phyloP scores from a whole-genome alignment of 2,113 vertebrate species.

The Pyrgilauda ruficollis region DNA sequence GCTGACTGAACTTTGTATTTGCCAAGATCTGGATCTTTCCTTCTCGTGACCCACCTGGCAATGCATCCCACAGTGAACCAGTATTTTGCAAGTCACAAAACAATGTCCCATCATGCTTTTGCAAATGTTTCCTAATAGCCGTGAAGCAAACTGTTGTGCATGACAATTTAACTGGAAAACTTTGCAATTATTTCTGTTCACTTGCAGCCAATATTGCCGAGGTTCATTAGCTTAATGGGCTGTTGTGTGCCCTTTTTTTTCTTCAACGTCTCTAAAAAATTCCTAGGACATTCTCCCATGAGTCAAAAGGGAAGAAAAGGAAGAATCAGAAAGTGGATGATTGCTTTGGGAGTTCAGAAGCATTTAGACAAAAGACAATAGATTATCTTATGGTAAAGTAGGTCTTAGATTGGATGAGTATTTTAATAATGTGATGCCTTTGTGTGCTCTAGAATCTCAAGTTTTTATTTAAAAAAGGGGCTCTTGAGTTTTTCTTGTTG shows the following conservation, averaged over 20 bases:
- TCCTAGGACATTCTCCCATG: not conserved
- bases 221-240: constrained; percentile 30
- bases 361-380: constrained; percentile 2
- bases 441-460: not conserved
- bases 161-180: constrained; percentile 37
- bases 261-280: not conserved
- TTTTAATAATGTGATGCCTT: not conserved
- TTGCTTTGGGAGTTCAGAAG: constrained; percentile 27
- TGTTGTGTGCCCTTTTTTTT: not conserved
- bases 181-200: constrained; percentile 29
- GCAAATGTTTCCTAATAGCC: not conserved
- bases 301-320: not conserved
- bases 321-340: not conserved
- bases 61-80: not conserved
- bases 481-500: not conserved
- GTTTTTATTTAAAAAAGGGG: not conserved
- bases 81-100: not conserved
- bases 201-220: not conserved
- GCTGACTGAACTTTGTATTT: not conserved
- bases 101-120: not conserved
- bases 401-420: not conserved
- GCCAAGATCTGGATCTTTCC: not conserved
- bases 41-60: not conserved
- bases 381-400: not conserved
- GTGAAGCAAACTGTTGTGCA: not conserved